Evolutionary conservation across 2,797 vertebrate species (phyloP).

Genomic region (Heliangelus exortis): DNA sequence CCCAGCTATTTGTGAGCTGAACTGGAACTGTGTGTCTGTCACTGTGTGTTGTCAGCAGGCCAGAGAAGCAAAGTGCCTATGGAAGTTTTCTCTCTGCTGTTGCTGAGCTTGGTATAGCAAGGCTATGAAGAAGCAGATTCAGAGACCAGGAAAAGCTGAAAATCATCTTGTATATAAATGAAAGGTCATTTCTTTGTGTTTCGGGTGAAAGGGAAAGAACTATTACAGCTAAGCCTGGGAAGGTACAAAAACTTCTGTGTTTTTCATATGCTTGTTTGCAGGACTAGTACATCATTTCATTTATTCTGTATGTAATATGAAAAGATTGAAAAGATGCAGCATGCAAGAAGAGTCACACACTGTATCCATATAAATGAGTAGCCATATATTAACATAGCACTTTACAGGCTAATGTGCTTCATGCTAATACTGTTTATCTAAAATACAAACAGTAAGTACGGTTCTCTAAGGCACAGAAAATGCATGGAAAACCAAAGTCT

Average conservation of each 20-base stretch:
- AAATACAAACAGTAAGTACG: neutral
- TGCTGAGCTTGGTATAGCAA: neutral
- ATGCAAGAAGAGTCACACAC: neutral
- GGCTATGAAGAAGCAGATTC: neutral
- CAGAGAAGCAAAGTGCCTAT: neutral
- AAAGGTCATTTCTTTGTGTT: neutral
- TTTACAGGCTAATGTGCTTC: neutral
- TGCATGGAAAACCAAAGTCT: neutral
- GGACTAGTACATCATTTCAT: neutral
- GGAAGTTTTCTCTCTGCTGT: conserved; percentile 22
- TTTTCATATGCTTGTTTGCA: neutral
- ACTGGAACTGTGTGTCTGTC: neutral
- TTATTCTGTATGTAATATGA: neutral
- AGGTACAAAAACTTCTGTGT: neutral
- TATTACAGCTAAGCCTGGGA: neutral
- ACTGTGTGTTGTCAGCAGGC: neutral
- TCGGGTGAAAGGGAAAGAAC: neutral
- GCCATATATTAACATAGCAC: neutral
- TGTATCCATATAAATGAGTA: neutral
- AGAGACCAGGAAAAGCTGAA: neutral
- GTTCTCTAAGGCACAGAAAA: conserved; percentile 6
- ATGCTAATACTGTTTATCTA: neutral
- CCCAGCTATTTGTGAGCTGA: neutral
- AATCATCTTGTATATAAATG: neutral
- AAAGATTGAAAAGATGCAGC: neutral